Base-by-base conservation (phyloP, 1,140 invertebrate genomes). In the Charaxes varanes region DNA sequence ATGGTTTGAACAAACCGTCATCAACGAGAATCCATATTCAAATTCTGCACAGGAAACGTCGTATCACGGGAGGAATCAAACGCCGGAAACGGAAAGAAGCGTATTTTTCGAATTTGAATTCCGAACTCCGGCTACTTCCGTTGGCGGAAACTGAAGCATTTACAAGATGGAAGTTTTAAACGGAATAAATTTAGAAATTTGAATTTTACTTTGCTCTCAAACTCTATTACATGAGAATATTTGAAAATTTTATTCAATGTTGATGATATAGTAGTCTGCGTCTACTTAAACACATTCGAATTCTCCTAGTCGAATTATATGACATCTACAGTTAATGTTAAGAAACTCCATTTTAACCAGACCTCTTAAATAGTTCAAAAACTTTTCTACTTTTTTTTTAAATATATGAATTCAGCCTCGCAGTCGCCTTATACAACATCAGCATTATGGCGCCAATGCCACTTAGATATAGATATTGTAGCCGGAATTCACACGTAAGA, bases 101-200 rank as follows among this genome's bases (percentile, higher is more conserved):
- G 65, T 81, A 81, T 81, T 81, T 81, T 81, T 78, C 70, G 70
- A 78, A 81, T 81, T 81, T 78, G 77, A 81, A 81, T 81, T 71
- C 59, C 77, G 71, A 78, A 78, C 69, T 73, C 62, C 47, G 61
- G 55, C 62, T 77, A 68, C 65, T 68, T 80, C 69, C 76, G 65
- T 10, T n/a, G 41, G 36, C 63, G 73, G 76, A 76, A 80, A 65
- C 63, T 71, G 55, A 47, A 69, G 58, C 60, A 66, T 76, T 73
- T 66, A 65, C 64, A 64, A 69, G 57, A 69, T 70, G 64, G 52
- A 76, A 79, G 52, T 72, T 74, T 76, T 63, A 62, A 66, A 61
- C 51, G 54, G 54, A 61, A 67, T 54, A 48, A 30, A 45, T 36
- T 46, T 52, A 38, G n/a, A 22, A 46, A 53, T 53, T 47, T 53